Percentiles rank a stretch among this genome's conserved stretches.
Conservation (phyloP, 2,888 invertebrate genomes). For the Drosophila peninsularis region DNA sequence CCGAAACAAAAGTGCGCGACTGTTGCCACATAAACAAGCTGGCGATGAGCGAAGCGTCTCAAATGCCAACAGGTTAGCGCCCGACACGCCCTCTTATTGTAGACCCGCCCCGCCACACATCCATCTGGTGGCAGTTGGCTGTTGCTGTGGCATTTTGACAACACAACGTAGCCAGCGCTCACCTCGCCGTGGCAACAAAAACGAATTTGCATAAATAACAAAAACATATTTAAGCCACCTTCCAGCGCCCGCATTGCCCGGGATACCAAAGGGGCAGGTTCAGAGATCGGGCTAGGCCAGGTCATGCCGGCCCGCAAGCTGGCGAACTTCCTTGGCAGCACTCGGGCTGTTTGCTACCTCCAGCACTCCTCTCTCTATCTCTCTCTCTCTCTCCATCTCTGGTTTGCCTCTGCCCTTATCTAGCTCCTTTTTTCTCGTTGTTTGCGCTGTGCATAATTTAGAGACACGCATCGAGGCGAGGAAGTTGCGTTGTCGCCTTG, state of each 20-base stretch:
- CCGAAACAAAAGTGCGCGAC: slow-evolving; percentile 44
- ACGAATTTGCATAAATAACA: slow-evolving; percentile 78
- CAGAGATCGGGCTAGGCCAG: slow-evolving; percentile 70
- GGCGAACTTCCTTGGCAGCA: slow-evolving; percentile 64
- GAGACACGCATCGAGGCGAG: slow-evolving; percentile 65
- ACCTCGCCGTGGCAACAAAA: slow-evolving; percentile 65
- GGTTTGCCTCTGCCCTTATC: background rate
- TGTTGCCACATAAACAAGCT: slow-evolving; percentile 72
- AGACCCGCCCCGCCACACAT: background rate
- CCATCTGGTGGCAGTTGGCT: slow-evolving; percentile 31
- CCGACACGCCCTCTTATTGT: slow-evolving; percentile 11
- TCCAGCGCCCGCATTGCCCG: slow-evolving; percentile 15
- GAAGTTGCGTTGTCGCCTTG: slow-evolving; percentile 53
- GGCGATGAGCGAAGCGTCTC: slow-evolving; percentile 53
- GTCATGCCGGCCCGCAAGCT: slow-evolving; percentile 66
- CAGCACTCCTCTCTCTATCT: slow-evolving; percentile 7
- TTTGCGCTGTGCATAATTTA: slow-evolving; percentile 69
- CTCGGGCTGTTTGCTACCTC: slow-evolving; percentile 52
- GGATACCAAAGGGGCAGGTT: slow-evolving; percentile 57
- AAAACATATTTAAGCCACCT: slow-evolving; percentile 73
- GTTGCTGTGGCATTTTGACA: slow-evolving; percentile 58
- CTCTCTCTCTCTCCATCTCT: background rate
- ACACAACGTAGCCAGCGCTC: slow-evolving; percentile 65
- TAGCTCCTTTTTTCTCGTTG: slow-evolving; percentile 25
- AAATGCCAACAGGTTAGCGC: slow-evolving; percentile 73